phyloP scores from a whole-genome alignment of 1,140 invertebrate genomes.

The Lordiphosa clarofinis region DNA sequence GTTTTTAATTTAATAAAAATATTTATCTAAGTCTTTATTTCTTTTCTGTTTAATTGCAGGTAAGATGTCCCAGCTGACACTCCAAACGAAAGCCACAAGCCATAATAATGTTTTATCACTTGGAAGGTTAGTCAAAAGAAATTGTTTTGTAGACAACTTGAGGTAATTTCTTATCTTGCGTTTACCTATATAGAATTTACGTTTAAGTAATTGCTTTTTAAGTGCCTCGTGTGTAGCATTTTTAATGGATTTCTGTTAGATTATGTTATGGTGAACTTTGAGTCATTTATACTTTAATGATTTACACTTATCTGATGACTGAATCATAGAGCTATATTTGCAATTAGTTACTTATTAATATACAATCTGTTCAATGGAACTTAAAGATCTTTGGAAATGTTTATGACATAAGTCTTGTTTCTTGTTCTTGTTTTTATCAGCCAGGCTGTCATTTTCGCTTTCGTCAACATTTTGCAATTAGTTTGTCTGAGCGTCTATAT shows the following conservation, averaged over 20 bases:
- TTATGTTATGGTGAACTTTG: neutral
- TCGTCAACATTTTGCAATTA: no score
- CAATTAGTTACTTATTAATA: neutral
- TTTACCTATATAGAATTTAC: neutral
- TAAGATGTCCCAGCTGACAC: slow-evolving; percentile 20
- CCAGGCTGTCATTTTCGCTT: no score
- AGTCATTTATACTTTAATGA: neutral
- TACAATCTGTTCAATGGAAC: neutral
- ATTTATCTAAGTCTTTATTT: slow-evolving; percentile 6
- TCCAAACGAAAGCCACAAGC: neutral
- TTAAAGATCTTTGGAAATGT: no score
- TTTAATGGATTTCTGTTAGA: neutral
- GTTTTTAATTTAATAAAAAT: neutral
- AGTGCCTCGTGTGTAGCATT: slow-evolving; percentile 7
- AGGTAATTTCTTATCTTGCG: slow-evolving; percentile 13
- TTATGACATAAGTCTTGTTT: no score
- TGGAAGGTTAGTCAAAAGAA: no score
- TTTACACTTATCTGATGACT: neutral
- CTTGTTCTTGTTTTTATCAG: no score
- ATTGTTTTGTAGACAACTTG: neutral
- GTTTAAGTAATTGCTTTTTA: slow-evolving; percentile 35
- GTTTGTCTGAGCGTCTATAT: no score
- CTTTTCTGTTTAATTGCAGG: slow-evolving; percentile 29
- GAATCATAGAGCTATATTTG: neutral
- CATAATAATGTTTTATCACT: no score